These are phyloP conservation scores for Pagrus major DNA, from an alignment of 2,113 vertebrate species.

Conservation along the genomic window DNA sequence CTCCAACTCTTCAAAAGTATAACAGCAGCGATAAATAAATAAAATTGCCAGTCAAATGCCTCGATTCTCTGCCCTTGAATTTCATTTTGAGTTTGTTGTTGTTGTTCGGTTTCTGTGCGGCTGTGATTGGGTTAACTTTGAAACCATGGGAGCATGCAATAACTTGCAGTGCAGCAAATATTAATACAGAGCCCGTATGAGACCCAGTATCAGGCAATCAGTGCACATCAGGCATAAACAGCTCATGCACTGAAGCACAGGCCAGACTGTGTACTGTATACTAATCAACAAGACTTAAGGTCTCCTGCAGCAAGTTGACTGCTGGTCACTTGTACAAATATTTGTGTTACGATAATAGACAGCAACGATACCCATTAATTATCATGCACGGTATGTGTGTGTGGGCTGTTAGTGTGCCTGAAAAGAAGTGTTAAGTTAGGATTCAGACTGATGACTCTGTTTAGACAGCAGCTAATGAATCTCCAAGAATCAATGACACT, in stretches of 20 bases:
- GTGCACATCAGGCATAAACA: conserved; percentile 34
- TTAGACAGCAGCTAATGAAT: conserved; percentile 55
- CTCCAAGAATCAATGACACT: conserved; percentile 51
- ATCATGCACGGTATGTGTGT: conserved; percentile 1
- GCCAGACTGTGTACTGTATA: conserved; percentile 31
- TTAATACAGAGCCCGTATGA: conserved; percentile 33
- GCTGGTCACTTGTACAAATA: conserved; percentile 27
- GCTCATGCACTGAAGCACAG: conserved; percentile 8
- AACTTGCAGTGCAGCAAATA: conserved; percentile 42
- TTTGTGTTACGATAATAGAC: conserved; percentile 27
- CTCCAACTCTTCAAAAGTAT: background rate
- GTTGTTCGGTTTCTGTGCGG: conserved; percentile 13
- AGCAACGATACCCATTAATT: background rate
- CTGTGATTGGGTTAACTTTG: conserved; percentile 24
- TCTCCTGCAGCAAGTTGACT: conserved; percentile 12
- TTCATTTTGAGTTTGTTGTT: conserved; percentile 15
- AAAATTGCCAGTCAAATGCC: background rate
- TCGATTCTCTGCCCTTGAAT: conserved; percentile 4
- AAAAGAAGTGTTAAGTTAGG: conserved; percentile 25
- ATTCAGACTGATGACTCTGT: conserved; percentile 28
- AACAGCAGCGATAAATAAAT: background rate
- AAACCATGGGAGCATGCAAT: conserved; percentile 12
- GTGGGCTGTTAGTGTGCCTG: background rate
- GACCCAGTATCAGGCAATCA: conserved; percentile 19
- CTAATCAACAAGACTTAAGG: conserved; percentile 22